Conservation (phyloP, 2,113 vertebrate genomes). For the Aspidoscelis tigris region DNA sequence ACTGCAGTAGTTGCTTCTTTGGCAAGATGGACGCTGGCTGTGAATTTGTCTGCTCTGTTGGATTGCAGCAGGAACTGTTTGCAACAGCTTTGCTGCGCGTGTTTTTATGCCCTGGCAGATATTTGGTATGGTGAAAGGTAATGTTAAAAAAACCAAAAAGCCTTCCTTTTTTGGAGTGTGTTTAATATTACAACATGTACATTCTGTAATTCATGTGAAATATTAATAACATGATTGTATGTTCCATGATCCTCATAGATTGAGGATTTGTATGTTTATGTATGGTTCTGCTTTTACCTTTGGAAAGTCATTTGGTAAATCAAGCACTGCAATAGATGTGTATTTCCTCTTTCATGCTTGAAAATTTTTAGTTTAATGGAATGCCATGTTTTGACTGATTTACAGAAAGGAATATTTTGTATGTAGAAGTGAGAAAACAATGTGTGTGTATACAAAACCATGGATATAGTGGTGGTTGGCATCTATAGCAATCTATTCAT, state of each 20-base stretch:
- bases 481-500: not conserved
- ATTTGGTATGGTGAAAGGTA: not conserved
- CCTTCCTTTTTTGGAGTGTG: not conserved
- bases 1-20: slow-evolving; percentile 10
- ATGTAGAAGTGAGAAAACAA: not conserved
- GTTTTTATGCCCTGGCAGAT: slow-evolving; percentile 4
- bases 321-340: not conserved
- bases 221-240: not conserved
- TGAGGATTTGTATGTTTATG: not conserved
- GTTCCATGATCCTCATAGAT: not conserved
- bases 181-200: not conserved
- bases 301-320: slow-evolving; percentile 3
- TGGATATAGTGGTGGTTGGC: not conserved
- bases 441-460: not conserved
- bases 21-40: not conserved
- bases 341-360: not conserved
- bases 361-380: not conserved
- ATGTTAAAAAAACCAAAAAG: not conserved
- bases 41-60: slow-evolving; percentile 8
- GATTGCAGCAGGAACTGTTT: slow-evolving; percentile 31
- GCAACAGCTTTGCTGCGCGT: not conserved
- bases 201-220: not conserved
- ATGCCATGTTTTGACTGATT: not conserved
- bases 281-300: not conserved
- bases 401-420: not conserved